phyloP scores from a whole-genome alignment of 2,888 invertebrate genomes.

The Halictus quadricinctus region DNA sequence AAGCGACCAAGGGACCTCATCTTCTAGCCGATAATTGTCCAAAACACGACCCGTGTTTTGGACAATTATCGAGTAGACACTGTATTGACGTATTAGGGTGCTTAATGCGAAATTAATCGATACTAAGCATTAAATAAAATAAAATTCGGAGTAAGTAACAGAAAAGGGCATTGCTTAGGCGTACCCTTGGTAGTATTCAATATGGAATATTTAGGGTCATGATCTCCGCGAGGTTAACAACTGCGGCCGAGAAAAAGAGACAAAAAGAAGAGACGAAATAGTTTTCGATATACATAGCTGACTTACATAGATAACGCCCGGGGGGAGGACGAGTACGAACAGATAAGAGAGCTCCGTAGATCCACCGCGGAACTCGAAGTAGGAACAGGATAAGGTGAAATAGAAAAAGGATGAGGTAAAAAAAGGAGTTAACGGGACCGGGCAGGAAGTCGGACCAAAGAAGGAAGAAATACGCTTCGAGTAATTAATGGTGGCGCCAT shows the following conservation, averaged over 20 bases:
- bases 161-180: neutral
- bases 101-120: neutral
- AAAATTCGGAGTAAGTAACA: neutral
- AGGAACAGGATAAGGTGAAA: conserved; percentile 61
- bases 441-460: conserved; percentile 34
- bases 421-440: conserved; percentile 39
- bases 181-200: neutral
- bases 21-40: no score
- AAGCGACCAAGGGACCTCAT: no score
- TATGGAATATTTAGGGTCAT: neutral
- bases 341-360: conserved; percentile 48
- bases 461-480: conserved; percentile 67
- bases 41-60: no score
- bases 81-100: no score
- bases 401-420: conserved; percentile 52
- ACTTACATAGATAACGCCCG: conserved; percentile 39
- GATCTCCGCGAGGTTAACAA: conserved; percentile 13
- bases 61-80: no score
- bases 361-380: conserved; percentile 42
- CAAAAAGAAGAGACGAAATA: conserved; percentile 6
- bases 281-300: conserved; percentile 24
- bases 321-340: conserved; percentile 1
- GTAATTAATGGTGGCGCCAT: conserved; percentile 78
- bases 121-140: no score
- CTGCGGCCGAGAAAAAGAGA: neutral